Base-by-base conservation (phyloP, 2,888 invertebrate species). In the Endomychus coccineus region DNA sequence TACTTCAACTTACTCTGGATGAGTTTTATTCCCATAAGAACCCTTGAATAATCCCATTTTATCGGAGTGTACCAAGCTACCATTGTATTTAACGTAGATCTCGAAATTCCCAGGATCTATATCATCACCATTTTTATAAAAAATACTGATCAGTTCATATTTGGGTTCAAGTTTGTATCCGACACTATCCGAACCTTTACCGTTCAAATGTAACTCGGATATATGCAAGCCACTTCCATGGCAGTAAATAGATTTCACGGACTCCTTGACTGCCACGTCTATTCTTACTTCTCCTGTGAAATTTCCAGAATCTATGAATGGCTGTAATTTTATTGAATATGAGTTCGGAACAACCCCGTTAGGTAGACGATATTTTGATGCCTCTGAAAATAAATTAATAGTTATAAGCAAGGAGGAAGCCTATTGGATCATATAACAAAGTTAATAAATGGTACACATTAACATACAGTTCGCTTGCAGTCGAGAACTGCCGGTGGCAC, bases 281-380 rank as follows among this genome's bases (percentile, higher is more conserved):
- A 39, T 34, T 12, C 27, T 25, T 15, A 29, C 30, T 25, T 34
- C 34, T n/a, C 39, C 34, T 11, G 15, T 31, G 25, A 39, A 39
- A 17, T 13, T 30, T 11, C 21, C 31, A 11, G 34, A 28, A 1
- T 24, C 6, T 13, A 39, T 12, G 6, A 30, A 11, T 7, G 39
- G 39, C 21, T 34, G 29, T 21, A 39, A 28, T 29, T 34, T 34
- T 2, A 39, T 5, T 0, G 24, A 14, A 15, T 39, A 39, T 0
- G 30, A 24, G 3, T 25, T 7, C 0, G 39, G 39, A 7, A 39
- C 19, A 1, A 39, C 39, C 16, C 30, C 39, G 10, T 9, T 9
- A 1, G 39, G 39, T 11, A 39, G 16, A 9, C 39, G 29, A 11
- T 30, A 39, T 17, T 12, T 27, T 6, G 19, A 3, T n/a, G n/a